These are phyloP conservation scores for Crotalus horridus DNA, from an alignment of 2,113 vertebrate species.

Conservation along the genomic window DNA sequence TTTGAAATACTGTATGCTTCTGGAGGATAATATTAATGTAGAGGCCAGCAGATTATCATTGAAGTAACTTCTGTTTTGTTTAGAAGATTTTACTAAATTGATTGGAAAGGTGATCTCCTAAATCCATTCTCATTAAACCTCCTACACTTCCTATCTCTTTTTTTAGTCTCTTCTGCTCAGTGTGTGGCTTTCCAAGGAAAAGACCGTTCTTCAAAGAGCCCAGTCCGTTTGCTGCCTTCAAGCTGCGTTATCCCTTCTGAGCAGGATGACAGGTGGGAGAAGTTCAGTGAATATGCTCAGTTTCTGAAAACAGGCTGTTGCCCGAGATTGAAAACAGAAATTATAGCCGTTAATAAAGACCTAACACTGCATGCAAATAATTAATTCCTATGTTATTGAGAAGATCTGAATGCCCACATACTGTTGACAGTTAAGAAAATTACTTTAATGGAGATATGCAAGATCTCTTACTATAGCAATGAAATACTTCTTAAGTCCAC, in stretches of 20 bases:
- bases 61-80: not conserved
- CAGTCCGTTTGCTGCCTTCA: conserved; percentile 78
- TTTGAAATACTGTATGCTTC: not conserved
- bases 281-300: not conserved
- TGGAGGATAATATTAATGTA: not conserved
- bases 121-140: not conserved
- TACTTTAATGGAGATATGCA: not conserved
- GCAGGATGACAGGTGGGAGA: conserved; percentile 87
- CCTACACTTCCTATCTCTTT: not conserved
- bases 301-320: not conserved
- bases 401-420: not conserved
- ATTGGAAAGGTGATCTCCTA: not conserved
- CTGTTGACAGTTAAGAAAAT: not conserved
- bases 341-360: not conserved
- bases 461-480: not conserved
- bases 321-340: not conserved
- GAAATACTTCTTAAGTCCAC: not conserved
- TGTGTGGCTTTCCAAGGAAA: conserved; percentile 91
- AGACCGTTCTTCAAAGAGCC: conserved; percentile 79
- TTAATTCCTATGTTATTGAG: not conserved
- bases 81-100: not conserved
- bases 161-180: conserved; percentile 84
- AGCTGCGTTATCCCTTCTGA: conserved; percentile 79
- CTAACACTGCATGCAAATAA: not conserved
- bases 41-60: not conserved